Evolutionary conservation across 1,140 invertebrate species (phyloP), one percentile per base, ranked within the genome.

Genomic region (Anoplolepis gracilipes): DNA sequence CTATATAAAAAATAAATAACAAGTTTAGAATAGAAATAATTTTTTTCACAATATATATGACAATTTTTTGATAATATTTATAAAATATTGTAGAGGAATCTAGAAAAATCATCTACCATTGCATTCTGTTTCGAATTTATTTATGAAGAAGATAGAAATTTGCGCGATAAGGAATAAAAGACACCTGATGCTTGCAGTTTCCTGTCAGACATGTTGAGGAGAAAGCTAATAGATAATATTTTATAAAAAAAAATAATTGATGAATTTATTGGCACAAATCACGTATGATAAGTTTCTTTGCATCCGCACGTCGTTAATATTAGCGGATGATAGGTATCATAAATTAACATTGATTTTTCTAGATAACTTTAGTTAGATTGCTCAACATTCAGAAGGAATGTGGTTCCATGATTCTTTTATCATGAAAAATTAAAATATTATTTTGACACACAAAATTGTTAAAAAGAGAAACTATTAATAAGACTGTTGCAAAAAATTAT

Each of bases 161-260:
- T 69, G 42, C 22, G 16, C 39, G 42, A 36, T 11, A 4, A 22
- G 16, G 16, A 46, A 25, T 79, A 79, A 78, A 62, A 67, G 76
- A 67, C 28, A 78, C 61, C 62, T 79, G 39, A 16, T 61, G 30
- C 76, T 78, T 78, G 39, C 49, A 16, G 22, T 55, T 79, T 79
- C 30, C 30, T 69, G 36, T 69, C 62, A 53, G 36, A 69, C 76
- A 30, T 78, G 6, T 78, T n/a, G n/a, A 5, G 76, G 62, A 79
- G 76, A 79, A 79, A 79, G 76, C 76, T 79, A 53, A 67, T 79
- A 42, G 42, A 36, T 69, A 67, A 78, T 78, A 53, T 67, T n/a
- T 36, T 19, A 13, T 36, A 13, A n/a, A 28, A 78, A 79, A 79
- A 79, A 79, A 79, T 69, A 69, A 79, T 79, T 79, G 62, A 79